phyloP scores from a whole-genome alignment of 2,113 vertebrate species.

The Phaethornis superciliosus region DNA sequence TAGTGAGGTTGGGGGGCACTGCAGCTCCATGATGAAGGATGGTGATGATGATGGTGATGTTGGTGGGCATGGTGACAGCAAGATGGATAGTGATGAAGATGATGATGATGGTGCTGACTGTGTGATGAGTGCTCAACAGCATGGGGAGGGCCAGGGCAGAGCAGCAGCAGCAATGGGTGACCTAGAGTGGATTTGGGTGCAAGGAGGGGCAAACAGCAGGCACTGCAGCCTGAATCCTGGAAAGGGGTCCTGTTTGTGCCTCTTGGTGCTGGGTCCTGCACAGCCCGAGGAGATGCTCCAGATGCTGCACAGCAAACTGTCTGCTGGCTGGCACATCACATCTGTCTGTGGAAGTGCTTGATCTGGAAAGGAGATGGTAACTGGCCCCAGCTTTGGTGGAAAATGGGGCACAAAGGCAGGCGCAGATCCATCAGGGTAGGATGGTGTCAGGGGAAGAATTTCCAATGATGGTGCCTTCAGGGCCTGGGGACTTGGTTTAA shows the following conservation, averaged over 20 bases:
- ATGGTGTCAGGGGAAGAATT: not conserved
- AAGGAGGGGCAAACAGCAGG: not conserved
- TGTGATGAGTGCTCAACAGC: not conserved
- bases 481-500: not conserved
- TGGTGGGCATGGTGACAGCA: not conserved
- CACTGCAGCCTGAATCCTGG: not conserved
- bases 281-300: not conserved
- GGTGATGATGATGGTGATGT: not conserved
- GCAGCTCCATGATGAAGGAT: not conserved
- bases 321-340: not conserved
- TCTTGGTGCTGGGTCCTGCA: not conserved
- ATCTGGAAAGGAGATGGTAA: not conserved
- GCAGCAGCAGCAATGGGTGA: not conserved
- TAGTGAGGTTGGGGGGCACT: not conserved
- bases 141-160: not conserved
- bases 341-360: not conserved
- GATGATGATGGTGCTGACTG: not conserved
- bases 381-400: not conserved
- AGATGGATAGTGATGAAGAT: not conserved
- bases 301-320: fast-evolving
- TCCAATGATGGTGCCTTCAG: not conserved
- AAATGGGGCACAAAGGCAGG: not conserved
- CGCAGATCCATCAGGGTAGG: not conserved
- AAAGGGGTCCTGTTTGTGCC: not conserved
- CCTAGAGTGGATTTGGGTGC: not conserved